phyloP scores from a whole-genome alignment of 2,888 invertebrate species.

The Allophyes oxyacanthae region DNA sequence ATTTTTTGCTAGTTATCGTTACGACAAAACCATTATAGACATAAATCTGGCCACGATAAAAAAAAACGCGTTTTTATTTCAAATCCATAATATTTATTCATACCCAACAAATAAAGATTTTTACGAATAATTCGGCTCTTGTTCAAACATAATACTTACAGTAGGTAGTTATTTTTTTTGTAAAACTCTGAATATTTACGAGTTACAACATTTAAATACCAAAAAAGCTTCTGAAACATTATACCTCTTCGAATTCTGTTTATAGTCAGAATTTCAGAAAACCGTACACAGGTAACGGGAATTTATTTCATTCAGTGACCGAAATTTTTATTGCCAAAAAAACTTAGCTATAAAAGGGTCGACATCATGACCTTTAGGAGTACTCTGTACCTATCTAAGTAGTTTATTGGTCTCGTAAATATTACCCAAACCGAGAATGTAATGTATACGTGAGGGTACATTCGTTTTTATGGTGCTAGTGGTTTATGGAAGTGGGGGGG shows the following conservation, averaged over 20 bases:
- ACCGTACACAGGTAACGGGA: slow-evolving; percentile 16
- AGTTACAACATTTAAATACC: too few relatives aligned
- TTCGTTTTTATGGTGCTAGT: slow-evolving; percentile 35
- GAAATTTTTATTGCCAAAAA: slow-evolving; percentile 38
- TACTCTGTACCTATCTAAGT: slow-evolving; percentile 35
- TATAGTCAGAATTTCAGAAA: background rate
- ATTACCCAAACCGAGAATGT: slow-evolving; percentile 36
- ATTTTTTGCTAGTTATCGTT: too few relatives aligned
- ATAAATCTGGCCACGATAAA: too few relatives aligned
- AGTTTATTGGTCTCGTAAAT: slow-evolving; percentile 56
- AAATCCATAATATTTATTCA: too few relatives aligned
- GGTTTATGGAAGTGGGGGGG: background rate
- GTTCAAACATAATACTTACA: too few relatives aligned
- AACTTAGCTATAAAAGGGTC: slow-evolving; percentile 42
- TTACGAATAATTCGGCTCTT: too few relatives aligned
- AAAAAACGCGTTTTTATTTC: too few relatives aligned
- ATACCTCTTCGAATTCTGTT: slow-evolving; percentile 3
- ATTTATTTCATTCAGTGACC: slow-evolving; percentile 19
- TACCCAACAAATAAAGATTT: too few relatives aligned
- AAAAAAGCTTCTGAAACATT: background rate
- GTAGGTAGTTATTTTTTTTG: too few relatives aligned
- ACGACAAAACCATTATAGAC: too few relatives aligned
- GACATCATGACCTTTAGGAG: slow-evolving; percentile 44
- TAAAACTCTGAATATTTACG: too few relatives aligned
- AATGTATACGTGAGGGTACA: slow-evolving; percentile 34